Evolutionary conservation across 1,140 invertebrate species (phyloP).

Genomic region (Macrobrachium rosenbergii): DNA sequence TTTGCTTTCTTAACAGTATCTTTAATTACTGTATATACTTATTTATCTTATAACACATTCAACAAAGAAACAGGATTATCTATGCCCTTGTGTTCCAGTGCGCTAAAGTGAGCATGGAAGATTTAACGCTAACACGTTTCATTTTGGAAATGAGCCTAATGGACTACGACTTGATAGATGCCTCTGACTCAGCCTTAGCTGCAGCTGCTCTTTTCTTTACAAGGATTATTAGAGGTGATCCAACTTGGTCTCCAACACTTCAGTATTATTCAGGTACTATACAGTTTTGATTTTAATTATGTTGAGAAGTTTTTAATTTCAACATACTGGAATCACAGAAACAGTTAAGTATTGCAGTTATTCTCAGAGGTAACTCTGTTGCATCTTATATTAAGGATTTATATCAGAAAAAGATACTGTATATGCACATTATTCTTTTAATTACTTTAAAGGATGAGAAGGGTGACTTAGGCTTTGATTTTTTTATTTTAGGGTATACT

Average conservation of each 20-base stretch:
- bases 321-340: not conserved
- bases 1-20: too few relatives aligned
- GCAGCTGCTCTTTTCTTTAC: constrained; percentile 88
- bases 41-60: too few relatives aligned
- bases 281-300: not conserved
- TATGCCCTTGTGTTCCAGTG: constrained; percentile 76
- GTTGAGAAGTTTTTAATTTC: not conserved
- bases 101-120: constrained; percentile 89
- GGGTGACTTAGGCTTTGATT: not conserved
- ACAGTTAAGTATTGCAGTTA: too few relatives aligned
- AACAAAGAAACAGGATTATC: too few relatives aligned
- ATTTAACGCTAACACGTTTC: constrained; percentile 92
- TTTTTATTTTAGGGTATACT: constrained; percentile 77
- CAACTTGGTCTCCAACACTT: constrained; percentile 85
- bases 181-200: constrained; percentile 90
- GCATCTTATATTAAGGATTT: too few relatives aligned
- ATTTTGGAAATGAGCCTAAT: constrained; percentile 94
- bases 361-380: too few relatives aligned
- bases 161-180: constrained; percentile 86
- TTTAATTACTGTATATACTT: too few relatives aligned
- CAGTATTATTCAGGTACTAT: constrained; percentile 84
- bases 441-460: too few relatives aligned
- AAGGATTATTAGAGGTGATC: constrained; percentile 81
- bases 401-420: too few relatives aligned
- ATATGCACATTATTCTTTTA: too few relatives aligned